Base-by-base conservation (phyloP, 2,888 invertebrate genomes). In the Phaonia tiefii region DNA sequence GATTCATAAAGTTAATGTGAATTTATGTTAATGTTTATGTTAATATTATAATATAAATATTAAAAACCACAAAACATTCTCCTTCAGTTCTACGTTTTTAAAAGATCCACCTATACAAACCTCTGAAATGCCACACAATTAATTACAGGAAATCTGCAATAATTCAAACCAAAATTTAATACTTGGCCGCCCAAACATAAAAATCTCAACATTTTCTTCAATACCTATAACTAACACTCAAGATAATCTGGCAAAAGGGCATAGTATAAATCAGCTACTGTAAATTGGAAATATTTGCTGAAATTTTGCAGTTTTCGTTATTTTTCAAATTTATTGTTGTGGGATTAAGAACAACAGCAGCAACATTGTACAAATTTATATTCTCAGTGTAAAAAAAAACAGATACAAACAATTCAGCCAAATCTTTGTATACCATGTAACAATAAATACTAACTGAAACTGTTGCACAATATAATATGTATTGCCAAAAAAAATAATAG, bases 291-390 rank as follows among this genome's bases (percentile, higher is more conserved):
- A 31, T 31, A 31, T 26, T n/a, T 31, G 5, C 31, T 31, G 20
- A 7, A 60, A 39, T 60, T 60, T n/a, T n/a, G n/a, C n/a, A n/a
- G n/a, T n/a, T n/a, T n/a, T n/a, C n/a, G n/a, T n/a, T n/a, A 39
- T 60, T 39, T 39, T 60, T 37, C 17, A 60, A 60, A 60, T 60
- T 60, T 60, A 60, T 60, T n/a, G 60, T 17, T 37, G n/a, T 17
- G 20, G 73, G 71, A 60, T 79, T 79, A 71, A 69, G 69, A 78
- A 73, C 73, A 58, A 1, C 15, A 63, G 44, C 1, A 49, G 20
- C 49, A 1, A 49, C 17, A 49, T 20, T 37, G n/a, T 20, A 15
- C 13, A 17, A 73, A 63, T 78, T 63, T 73, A 69, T 69, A 17
- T 46, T 17, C 17, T 22, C 54, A 63, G 11, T 31, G 44, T 26